phyloP scores from a whole-genome alignment of 2,888 invertebrate species.

The Melanostoma mellinum region DNA sequence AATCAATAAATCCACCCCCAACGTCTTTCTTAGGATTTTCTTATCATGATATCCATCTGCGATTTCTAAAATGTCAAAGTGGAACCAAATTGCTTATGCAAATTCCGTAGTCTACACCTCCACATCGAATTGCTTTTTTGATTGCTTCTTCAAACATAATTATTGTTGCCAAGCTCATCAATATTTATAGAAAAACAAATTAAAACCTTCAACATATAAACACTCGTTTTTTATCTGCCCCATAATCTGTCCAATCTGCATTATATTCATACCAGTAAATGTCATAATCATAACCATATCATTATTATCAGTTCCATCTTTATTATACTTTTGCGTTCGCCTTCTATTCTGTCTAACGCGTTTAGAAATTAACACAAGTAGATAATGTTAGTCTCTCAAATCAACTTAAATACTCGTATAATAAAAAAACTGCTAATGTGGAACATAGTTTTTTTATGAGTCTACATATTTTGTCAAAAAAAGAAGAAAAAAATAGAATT shows the following conservation, averaged over 20 bases:
- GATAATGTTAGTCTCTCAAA: conserved; percentile 53
- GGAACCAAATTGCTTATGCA: no score
- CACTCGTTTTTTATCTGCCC: no score
- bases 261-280: conserved; percentile 49
- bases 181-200: no score
- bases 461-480: conserved; percentile 31
- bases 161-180: no score
- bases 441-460: neutral
- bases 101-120: no score
- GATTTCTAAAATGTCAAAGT: no score
- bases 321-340: conserved; percentile 32
- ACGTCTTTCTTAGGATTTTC: no score
- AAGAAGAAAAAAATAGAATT: neutral
- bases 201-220: no score
- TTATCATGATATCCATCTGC: no score
- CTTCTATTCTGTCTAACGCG: conserved; percentile 24
- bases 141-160: no score
- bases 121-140: no score
- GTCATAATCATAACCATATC: conserved; percentile 58
- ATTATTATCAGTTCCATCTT: conserved; percentile 55
- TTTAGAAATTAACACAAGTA: neutral
- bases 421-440: conserved; percentile 17
- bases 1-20: no score
- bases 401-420: neutral
- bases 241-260: conserved; percentile 20